Conservation (phyloP, 2,888 invertebrate species). For the Amaurobius ferox region DNA sequence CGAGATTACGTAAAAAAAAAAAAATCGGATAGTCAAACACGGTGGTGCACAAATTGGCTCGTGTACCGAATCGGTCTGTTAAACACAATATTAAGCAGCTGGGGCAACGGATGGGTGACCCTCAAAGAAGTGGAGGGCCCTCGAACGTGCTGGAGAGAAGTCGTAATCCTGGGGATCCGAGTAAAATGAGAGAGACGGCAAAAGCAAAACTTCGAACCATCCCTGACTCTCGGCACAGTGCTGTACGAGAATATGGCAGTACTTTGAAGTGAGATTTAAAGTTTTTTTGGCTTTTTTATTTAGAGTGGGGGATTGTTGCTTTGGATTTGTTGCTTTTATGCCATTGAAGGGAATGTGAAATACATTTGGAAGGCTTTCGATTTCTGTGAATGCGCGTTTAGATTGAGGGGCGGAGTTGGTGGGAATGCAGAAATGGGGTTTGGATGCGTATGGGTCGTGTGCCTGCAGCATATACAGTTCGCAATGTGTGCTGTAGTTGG, state of each 20-base stretch:
- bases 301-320: constrained; percentile 28
- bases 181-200: constrained; percentile 15
- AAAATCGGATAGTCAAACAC: constrained; percentile 48
- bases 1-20: neutral
- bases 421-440: too few relatives aligned
- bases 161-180: constrained; percentile 35
- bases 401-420: neutral
- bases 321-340: constrained; percentile 36
- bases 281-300: constrained; percentile 21
- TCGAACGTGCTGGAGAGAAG: constrained; percentile 44
- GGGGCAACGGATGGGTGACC: constrained; percentile 67
- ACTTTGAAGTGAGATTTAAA: constrained; percentile 29
- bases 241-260: constrained; percentile 23
- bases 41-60: constrained; percentile 51
- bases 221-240: neutral
- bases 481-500: too few relatives aligned
- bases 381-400: neutral
- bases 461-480: too few relatives aligned
- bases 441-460: too few relatives aligned
- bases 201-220: constrained; percentile 40
- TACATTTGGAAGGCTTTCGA: neutral
- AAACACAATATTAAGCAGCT: constrained; percentile 19
- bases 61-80: constrained; percentile 26
- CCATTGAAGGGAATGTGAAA: neutral
- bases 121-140: constrained; percentile 57